These are phyloP conservation scores for Lontra canadensis DNA, from an alignment of 2,113 vertebrate species.

Conservation along the genomic window DNA sequence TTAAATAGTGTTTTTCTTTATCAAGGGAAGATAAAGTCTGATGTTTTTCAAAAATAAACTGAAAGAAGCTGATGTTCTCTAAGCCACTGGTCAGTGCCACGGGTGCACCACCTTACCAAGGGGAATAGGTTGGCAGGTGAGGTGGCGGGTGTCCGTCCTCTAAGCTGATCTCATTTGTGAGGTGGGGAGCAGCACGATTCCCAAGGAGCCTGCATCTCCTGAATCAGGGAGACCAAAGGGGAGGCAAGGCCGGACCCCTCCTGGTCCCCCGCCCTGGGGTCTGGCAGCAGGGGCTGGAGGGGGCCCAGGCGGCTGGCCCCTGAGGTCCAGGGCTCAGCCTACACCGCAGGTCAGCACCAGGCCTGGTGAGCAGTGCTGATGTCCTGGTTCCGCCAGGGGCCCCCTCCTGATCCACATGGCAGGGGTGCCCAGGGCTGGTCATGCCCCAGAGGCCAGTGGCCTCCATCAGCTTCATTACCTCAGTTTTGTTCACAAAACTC, in stretches of 20 bases:
- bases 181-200: background rate
- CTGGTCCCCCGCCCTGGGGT: background rate
- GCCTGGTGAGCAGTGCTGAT: background rate
- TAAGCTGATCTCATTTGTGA: background rate
- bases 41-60: background rate
- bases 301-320: no score
- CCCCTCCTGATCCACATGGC: background rate
- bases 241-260: background rate
- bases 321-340: background rate
- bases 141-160: no score
- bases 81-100: background rate
- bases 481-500: background rate
- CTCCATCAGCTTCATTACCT: background rate
- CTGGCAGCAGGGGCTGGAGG: background rate
- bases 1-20: background rate
- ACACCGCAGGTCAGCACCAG: background rate
- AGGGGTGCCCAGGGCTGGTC: no score
- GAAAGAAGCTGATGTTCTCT: background rate
- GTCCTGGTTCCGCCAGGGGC: background rate
- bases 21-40: background rate
- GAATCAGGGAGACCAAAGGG: background rate
- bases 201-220: background rate
- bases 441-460: no score
- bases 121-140: no score
- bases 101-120: background rate